phyloP scores from a whole-genome alignment of 2,888 invertebrate species.

The Tinea pellionella region DNA sequence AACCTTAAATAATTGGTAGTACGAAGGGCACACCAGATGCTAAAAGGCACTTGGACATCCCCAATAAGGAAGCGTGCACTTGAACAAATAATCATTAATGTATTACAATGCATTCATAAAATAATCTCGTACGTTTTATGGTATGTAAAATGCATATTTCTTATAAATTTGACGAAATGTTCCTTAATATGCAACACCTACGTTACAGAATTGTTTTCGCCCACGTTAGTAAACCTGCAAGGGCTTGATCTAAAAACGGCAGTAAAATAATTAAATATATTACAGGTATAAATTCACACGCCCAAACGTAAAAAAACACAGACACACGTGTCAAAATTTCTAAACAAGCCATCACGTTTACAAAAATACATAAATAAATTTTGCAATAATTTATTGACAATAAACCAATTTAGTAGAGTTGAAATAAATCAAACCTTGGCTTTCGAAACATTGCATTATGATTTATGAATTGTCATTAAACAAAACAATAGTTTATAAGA shows the following conservation, averaged over 20 bases:
- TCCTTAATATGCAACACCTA: constrained; percentile 12
- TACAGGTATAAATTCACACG: not conserved
- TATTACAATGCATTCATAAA: not conserved
- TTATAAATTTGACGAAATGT: constrained; percentile 1
- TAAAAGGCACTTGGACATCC: not conserved
- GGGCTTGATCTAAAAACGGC: not conserved
- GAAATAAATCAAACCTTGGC: not conserved
- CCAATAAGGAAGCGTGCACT: constrained; percentile 49
- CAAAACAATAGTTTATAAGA: not conserved
- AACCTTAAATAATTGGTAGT: not conserved
- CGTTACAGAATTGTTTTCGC: not conserved
- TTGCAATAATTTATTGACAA: not conserved
- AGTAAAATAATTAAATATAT: not conserved
- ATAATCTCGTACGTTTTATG: not conserved
- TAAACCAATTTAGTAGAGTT: not conserved
- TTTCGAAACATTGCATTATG: not conserved
- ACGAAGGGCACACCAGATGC: constrained; percentile 1
- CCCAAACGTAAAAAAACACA: not conserved
- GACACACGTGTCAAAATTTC: not conserved
- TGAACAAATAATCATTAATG: constrained; percentile 37
- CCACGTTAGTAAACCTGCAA: not conserved
- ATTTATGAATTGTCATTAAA: not conserved
- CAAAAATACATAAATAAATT: not conserved
- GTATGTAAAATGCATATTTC: not conserved
- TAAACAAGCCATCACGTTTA: not conserved